Conservation (phyloP, 1,140 invertebrate species). For the Bacillus rossius region DNA sequence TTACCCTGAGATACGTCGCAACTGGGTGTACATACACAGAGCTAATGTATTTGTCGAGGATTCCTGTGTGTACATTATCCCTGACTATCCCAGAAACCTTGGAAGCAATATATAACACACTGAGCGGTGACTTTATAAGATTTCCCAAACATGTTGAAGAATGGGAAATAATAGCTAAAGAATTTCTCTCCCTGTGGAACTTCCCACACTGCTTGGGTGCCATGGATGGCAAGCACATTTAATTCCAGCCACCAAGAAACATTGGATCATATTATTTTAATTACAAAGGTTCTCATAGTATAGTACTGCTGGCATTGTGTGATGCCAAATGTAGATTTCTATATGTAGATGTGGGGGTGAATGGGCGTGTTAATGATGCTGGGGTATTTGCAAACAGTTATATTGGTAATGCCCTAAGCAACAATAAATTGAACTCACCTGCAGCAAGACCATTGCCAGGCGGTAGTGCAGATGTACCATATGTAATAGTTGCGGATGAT, state of each 20-base stretch:
- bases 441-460: conserved; percentile 16
- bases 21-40: background rate
- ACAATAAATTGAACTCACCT: conserved; percentile 24
- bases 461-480: conserved; percentile 16
- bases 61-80: conserved; percentile 1
- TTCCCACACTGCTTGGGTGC: conserved; percentile 42
- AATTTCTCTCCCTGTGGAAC: conserved; percentile 31
- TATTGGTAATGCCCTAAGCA: conserved; percentile 19
- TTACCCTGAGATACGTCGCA: background rate
- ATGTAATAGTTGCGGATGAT: conserved; percentile 37
- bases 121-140: background rate
- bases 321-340: conserved; percentile 24
- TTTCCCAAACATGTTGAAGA: conserved; percentile 1
- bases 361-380: conserved; percentile 26
- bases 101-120: conserved; percentile 1
- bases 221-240: conserved; percentile 38
- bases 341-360: conserved; percentile 2
- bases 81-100: background rate
- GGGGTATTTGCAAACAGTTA: conserved; percentile 32
- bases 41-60: background rate
- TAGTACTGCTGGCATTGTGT: conserved; percentile 30
- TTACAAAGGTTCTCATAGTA: conserved; percentile 38
- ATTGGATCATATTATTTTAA: conserved; percentile 37
- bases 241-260: conserved; percentile 25
- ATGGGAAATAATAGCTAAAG: background rate